Conservation (phyloP, 2,888 invertebrate genomes). For the Monopis laevigella region DNA sequence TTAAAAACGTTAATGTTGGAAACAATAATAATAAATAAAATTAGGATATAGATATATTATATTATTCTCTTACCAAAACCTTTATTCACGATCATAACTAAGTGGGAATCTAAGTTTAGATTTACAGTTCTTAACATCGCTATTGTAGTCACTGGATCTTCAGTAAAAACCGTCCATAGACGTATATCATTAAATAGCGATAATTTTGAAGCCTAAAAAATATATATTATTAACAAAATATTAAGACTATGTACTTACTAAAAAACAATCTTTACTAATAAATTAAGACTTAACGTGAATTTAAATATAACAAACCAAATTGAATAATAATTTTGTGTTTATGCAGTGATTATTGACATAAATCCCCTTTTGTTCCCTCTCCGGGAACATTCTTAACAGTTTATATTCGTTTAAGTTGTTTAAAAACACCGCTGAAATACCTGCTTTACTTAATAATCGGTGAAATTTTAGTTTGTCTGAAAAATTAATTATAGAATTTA, state of each 20-base stretch:
- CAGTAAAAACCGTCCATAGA: constrained; percentile 1
- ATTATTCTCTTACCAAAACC: background rate
- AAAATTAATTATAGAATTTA: background rate
- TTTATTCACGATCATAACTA: background rate
- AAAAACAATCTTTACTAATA: background rate
- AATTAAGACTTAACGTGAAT: background rate
- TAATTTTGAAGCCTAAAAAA: constrained; percentile 1
- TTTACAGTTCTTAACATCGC: background rate
- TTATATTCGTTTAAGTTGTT: background rate
- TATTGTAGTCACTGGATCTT: background rate
- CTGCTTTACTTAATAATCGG: background rate
- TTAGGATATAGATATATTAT: background rate
- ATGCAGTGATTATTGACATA: constrained; percentile 3
- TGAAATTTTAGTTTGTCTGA: background rate
- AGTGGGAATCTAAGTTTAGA: background rate
- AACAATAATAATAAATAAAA: background rate
- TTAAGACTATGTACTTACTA: background rate
- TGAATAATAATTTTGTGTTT: background rate
- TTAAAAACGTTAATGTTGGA: too few relatives aligned
- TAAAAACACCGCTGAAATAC: background rate
- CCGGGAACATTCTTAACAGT: constrained; percentile 1
- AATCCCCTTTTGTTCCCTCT: background rate
- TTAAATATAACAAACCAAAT: constrained; percentile 1
- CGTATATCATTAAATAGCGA: constrained; percentile 4
- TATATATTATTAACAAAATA: background rate